Base-by-base conservation (phyloP, 2,797 vertebrate genomes). In the Pseudochromis fuscus region DNA sequence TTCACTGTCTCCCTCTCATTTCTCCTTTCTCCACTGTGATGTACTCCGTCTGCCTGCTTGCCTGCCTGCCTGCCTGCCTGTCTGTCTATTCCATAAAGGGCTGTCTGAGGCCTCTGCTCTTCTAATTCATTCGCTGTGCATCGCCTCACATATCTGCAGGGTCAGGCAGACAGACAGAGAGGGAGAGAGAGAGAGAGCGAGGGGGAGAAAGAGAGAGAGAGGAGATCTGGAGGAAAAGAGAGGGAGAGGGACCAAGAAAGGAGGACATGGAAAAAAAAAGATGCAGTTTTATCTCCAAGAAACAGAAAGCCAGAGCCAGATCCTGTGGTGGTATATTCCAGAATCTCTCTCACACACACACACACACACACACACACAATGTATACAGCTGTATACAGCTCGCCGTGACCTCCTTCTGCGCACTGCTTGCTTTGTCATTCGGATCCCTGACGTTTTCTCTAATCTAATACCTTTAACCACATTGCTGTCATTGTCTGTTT, bases 101-200 rank as follows among this genome's bases (percentile, higher is more conserved):
- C 82, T 87, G 86, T 86, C 83, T 79, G 79, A 88, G 89, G 83
- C 85, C 89, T 77, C 77, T 48, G 84, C 78, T 84, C 77, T 68
- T 69, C 75, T 91, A 90, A 93, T 93, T 91, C 83, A 93, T 91
- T 91, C 69, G 78, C 83, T 12, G 85, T 89, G 89, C 87, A 88
- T 89, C 67, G 68, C 85, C 82, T 88, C 83, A 85, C 83, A 86
- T 90, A 87, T 89, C 87, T 88, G 88, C 81, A 84, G 90, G 88
- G 85, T 89, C 80, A 87, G 84, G 70, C 81, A 82, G 85, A 71
- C 72, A 82, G 81, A 78, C 28, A 72, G 77, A 60, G 21, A 76
- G 78, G 76, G 52, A 66, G 48, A 63, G 31, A n/a, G 60, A 77
- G 46, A 65, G 61, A 75, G 63, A 72, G 25, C 28, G 67, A 85